A percentile compares a stretch with the other conserved stretches of the same genome.
These are phyloP conservation scores for Physeter macrocephalus DNA, from an alignment of 2,113 vertebrate genomes.

Conservation along the genomic window DNA sequence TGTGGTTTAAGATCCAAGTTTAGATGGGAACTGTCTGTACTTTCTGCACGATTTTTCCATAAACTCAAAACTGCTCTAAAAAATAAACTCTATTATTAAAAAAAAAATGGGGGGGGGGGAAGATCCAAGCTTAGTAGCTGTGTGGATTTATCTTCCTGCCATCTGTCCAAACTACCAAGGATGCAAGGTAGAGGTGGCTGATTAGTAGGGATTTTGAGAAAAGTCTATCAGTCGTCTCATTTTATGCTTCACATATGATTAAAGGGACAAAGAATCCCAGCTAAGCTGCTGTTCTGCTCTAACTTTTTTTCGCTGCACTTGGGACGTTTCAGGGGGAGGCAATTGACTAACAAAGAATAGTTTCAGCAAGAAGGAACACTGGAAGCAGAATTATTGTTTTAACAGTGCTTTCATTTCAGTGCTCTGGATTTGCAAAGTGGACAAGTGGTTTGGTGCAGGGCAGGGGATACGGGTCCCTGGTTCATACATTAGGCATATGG, in stretches of 20 bases:
- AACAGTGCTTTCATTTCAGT: not conserved
- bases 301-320: not conserved
- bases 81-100: not conserved
- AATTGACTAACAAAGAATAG: not conserved
- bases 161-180: not conserved
- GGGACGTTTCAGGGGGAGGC: not conserved
- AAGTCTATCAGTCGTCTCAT: not conserved
- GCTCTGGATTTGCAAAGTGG: not conserved
- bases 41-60: not conserved
- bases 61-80: conserved; percentile 15
- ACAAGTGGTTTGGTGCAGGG: not conserved
- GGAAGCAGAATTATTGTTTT: not conserved
- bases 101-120: not conserved
- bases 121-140: not conserved
- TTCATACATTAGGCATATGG: not conserved
- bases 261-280: not conserved
- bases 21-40: conserved; percentile 10
- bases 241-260: not conserved
- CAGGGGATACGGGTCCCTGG: not conserved
- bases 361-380: not conserved
- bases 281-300: not conserved
- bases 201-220: not conserved
- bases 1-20: conserved; percentile 1
- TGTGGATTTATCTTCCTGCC: not conserved
- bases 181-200: not conserved